phyloP scores from a whole-genome alignment of 2,113 vertebrate genomes.

The Miniopterus natalensis region DNA sequence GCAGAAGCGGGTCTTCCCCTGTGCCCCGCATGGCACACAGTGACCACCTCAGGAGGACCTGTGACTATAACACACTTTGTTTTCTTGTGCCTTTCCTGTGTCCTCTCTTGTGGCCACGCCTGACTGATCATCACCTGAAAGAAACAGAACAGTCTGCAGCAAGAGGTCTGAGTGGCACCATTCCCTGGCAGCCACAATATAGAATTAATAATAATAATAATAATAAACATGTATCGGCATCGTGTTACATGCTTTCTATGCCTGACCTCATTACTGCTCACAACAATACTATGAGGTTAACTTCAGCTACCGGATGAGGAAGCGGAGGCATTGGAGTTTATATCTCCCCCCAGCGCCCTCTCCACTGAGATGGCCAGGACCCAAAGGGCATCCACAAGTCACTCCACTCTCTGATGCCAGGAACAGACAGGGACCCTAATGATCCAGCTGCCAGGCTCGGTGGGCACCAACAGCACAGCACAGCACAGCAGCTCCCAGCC shows the following conservation, averaged over 20 bases:
- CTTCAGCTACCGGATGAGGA: neutral
- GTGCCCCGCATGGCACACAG: too few species aligned
- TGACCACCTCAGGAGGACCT: neutral
- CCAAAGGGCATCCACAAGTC: neutral
- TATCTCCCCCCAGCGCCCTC: neutral
- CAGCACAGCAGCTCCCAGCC: neutral
- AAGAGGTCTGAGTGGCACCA: neutral
- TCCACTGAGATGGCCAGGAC: neutral
- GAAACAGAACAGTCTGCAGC: neutral
- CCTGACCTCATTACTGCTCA: neutral
- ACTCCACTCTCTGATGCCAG: neutral
- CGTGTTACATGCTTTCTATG: neutral
- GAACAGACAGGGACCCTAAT: neutral
- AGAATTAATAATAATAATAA: neutral
- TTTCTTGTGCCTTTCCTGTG: neutral
- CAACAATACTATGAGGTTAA: neutral
- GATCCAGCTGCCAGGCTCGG: neutral
- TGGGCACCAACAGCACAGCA: too few species aligned
- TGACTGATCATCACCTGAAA: neutral
- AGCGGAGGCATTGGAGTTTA: neutral
- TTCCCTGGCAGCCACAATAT: neutral
- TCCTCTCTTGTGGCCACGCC: neutral
- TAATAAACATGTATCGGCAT: neutral
- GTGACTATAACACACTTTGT: neutral
- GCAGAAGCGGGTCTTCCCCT: neutral